Base-by-base conservation (phyloP, 2,888 invertebrate species). In the Electrophaes corylata region DNA sequence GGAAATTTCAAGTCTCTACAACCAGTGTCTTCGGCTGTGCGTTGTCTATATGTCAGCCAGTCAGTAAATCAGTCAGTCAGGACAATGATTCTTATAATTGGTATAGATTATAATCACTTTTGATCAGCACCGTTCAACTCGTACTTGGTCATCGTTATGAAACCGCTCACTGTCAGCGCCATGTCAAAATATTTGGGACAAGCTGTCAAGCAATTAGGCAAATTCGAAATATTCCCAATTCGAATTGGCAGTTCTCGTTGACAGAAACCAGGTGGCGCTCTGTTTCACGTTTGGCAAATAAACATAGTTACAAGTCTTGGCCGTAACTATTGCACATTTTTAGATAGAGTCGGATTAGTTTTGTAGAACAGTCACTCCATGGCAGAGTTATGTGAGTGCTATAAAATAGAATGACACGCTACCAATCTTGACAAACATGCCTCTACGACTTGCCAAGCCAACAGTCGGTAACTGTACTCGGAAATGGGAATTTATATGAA, bases 201-300 rank as follows among this genome's bases (percentile, higher is more conserved):
- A 76, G 73, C 78, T 78, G 80, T 81, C 81, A 71, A 77, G 84
- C 85, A 88, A 88, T 90, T 88, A 88, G 77, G 73, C 71, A 71
- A 58, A 68, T 73, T 71, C 64, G 67, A 40, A 53, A 59, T 49
- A 53, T 56, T 58, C 60, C 52, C 50, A 80, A 81, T 84, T 79
- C 76, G 80, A 88, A 88, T 86, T 86, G 88, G 84, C 87, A 86
- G 80, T 79, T 76, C 72, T 75, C 71, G 83, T 83, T 86, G 87
- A 88, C 86, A 86, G 82, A 79, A 65, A 76, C 84, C 89, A 87
- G 86, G 81, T 86, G 88, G 79, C 76, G 72, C 68, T 74, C 71
- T 75, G 71, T 43, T 50, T 47, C 50, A 47, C 50, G 51, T 49
- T 50, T 60, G 62, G 50, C 63, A 49, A 44, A 43, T 69, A 70